phyloP scores from a whole-genome alignment of 2,888 invertebrate genomes.

The Euphydryas editha region DNA sequence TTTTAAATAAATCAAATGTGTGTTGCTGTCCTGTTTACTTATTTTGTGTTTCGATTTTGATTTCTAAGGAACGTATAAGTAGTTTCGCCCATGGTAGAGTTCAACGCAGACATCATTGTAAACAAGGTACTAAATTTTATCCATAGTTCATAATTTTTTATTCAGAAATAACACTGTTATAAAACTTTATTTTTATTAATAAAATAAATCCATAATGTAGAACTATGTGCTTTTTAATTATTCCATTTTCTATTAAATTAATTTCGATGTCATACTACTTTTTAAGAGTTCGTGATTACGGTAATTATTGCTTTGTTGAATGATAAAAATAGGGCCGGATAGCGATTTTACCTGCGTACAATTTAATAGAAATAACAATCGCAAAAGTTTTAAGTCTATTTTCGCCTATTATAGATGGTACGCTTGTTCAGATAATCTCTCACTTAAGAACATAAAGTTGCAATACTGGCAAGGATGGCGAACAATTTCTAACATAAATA shows the following conservation, averaged over 20 bases:
- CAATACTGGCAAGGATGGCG: not conserved
- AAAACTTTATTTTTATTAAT: not conserved
- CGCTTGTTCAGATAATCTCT: not conserved
- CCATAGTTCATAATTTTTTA: not conserved
- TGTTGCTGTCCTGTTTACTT: not conserved
- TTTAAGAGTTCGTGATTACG: not conserved
- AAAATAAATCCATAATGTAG: not conserved
- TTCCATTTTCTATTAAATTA: not conserved
- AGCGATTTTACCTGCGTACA: not conserved
- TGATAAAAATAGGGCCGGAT: constrained; percentile 6
- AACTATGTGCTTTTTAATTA: not conserved
- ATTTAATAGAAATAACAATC: not conserved
- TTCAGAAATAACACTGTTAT: not conserved
- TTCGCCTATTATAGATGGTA: not conserved
- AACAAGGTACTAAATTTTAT: constrained; percentile 12
- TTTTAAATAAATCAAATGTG: not conserved
- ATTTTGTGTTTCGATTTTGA: constrained; percentile 6
- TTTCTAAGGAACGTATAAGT: constrained; percentile 13
- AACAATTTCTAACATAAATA: not conserved
- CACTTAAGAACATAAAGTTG: constrained; percentile 3
- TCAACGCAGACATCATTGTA: constrained; percentile 12
- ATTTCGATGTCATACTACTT: not conserved
- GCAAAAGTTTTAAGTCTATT: not conserved
- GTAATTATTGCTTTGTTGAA: not conserved
- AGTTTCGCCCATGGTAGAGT: constrained; percentile 7